These are phyloP conservation scores for Oryzias celebensis DNA, from an alignment of 2,113 vertebrate species.

Conservation along the genomic window DNA sequence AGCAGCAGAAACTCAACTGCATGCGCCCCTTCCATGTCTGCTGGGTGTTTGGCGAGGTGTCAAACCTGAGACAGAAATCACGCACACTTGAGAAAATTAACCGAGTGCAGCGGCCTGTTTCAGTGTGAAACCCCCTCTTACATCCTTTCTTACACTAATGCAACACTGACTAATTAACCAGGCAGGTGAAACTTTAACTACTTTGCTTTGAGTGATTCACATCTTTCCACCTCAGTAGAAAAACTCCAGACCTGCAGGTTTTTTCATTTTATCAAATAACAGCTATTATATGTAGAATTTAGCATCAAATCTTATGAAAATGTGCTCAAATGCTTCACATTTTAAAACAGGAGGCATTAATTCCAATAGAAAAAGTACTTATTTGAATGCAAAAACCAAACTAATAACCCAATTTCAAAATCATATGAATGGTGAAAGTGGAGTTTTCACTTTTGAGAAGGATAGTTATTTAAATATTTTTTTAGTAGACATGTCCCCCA, in stretches of 20 bases:
- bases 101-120: conserved; percentile 53
- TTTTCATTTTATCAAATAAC: no score
- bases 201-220: conserved; percentile 11
- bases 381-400: no score
- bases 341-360: no score
- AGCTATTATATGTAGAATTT: no score
- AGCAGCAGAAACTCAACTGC: conserved; percentile 50
- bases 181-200: conserved; percentile 74
- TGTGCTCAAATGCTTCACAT: no score
- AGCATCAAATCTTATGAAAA: no score
- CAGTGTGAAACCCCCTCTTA: conserved; percentile 50
- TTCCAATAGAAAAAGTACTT: no score
- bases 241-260: background rate
- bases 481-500: no score
- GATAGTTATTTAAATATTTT: no score
- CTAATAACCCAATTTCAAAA: no score
- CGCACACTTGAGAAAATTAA: conserved; percentile 37
- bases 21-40: conserved; percentile 52
- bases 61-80: conserved; percentile 16
- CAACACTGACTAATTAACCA: conserved; percentile 74
- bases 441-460: no score
- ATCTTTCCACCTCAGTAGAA: conserved; percentile 11
- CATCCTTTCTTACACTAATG: conserved; percentile 58
- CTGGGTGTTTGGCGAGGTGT: conserved; percentile 7
- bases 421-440: no score